phyloP scores from a whole-genome alignment of 2,888 invertebrate species.

The Cantharis rustica region DNA sequence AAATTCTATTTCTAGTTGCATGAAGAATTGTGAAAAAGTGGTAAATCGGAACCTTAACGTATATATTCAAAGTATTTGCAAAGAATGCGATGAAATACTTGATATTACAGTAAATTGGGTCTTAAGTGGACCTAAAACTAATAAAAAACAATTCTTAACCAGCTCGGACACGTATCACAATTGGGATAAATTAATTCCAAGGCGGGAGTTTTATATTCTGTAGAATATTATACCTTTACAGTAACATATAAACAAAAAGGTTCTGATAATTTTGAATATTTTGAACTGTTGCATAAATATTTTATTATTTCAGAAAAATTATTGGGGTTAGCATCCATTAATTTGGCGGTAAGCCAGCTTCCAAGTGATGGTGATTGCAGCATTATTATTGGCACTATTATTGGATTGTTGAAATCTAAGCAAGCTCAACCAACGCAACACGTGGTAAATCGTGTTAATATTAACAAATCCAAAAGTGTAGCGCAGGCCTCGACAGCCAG shows the following conservation, averaged over 20 bases:
- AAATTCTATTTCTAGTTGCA: neutral
- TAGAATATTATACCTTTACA: neutral
- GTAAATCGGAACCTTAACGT: neutral
- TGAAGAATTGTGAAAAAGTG: neutral
- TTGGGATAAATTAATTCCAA: neutral
- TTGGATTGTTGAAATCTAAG: too few relatives aligned
- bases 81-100: neutral
- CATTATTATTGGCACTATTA: too few relatives aligned
- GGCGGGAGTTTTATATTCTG: neutral
- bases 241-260: neutral
- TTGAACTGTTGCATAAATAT: too few relatives aligned
- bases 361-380: neutral
- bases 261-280: too few relatives aligned
- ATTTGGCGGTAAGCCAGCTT: neutral
- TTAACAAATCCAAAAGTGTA: too few relatives aligned
- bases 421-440: too few relatives aligned
- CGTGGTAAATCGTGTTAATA: too few relatives aligned
- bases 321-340: neutral
- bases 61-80: neutral
- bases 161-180: neutral
- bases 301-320: neutral
- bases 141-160: neutral
- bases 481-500: too few relatives aligned
- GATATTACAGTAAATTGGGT: neutral
- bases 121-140: neutral